Base-by-base conservation (phyloP, 92 coral and sea anemone genomes). In the Desmophyllum pertusum region DNA sequence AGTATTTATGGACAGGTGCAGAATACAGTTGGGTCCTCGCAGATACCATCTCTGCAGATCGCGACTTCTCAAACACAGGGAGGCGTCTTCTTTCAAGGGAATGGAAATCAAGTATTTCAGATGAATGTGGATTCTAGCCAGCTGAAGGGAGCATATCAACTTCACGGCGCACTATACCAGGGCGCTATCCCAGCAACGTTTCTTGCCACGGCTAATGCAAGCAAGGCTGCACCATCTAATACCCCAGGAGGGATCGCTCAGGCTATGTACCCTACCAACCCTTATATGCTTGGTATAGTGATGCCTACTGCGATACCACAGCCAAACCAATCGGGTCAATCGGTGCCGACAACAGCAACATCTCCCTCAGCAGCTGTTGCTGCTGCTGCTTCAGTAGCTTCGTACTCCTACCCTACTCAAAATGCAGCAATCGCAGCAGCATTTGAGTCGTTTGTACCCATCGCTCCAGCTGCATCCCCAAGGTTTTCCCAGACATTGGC, bases 371-470 rank as follows among this genome's bases (percentile, higher is more conserved):
- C 91, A 17, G 90, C 87, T 15, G 87, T 83, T 6, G 76, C 95
- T 11, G 73, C 93, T 48, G 53, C 89, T 6, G 13, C 87, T 38
- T 48, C 87, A 70, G 81, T 72, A 38, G 68, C 92, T 8, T 83
- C 94, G 10, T 81, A 80, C 48, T 77, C 90, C 75, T 88, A 88
- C 33, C 52, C 43, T 50, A 43, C 77, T 63, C 89, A 80, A 77
- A 91, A 91, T 55, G 89, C 98, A 45, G 99, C 99, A n/a, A 91
- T 97, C 77, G 99, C 99, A 11, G 99, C 99, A 5, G 98, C 98
- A 63, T 94, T 90, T 75, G 98, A 94, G 61, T 95, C 99, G 11
- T 97, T 94, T 84, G 99, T 97, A 14, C 96, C 99, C 13, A 97
- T 97, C 65, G 98, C 98, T 19, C 98, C 98, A 30, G 98, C 98